Evolutionary conservation across 1,140 invertebrate species (phyloP), one percentile per base, ranked within the genome.

Genomic region (Eubasilissa regina): DNA sequence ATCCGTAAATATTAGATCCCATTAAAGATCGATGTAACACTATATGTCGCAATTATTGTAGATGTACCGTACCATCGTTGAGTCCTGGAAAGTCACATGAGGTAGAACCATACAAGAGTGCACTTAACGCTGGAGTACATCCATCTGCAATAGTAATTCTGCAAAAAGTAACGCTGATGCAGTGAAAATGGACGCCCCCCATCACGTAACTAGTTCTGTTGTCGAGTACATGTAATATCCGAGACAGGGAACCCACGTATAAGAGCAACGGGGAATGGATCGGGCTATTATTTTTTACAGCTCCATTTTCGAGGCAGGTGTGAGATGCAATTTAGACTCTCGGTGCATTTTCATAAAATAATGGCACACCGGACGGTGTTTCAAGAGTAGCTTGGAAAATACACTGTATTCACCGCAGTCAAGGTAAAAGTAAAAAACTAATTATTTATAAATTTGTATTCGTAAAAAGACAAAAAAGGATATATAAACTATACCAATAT

Each of bases 271-370:
- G 13, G 35, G 60, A 64, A 64, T 25, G 60, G 35, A 64, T 35
- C 13, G 60, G 35, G 60, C 60, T 64, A 64, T 64, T 64, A 64
- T 64, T 64, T 64, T 64, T 64, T 64, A 64, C 10, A 43, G 35
- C 7, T 21, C 21, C 60, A 7, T 64, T 43, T 64, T n/a, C 60
- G 11, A 64, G 35, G 19, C 60, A 64, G 60, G 60, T 64, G 60
- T 35, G 60, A 3, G 25, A 25, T 25, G 25, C 60, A 43, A 64
- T 64, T 35, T 43, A 64, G 60, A 8, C 35, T 13, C 60, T 43
- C 60, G 11, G 0, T 64, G 60, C 60, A 64, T 12, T 64, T 64
- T 64, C 13, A 64, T 64, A 64, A 64, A 64, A 25, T 25, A n/a
- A n/a, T 64, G 35, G n/a, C 9, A 13, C 25, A 35, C 25, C 25